Evolutionary conservation across 2,888 invertebrate species (phyloP).

Genomic region (Autographa pulchrina): DNA sequence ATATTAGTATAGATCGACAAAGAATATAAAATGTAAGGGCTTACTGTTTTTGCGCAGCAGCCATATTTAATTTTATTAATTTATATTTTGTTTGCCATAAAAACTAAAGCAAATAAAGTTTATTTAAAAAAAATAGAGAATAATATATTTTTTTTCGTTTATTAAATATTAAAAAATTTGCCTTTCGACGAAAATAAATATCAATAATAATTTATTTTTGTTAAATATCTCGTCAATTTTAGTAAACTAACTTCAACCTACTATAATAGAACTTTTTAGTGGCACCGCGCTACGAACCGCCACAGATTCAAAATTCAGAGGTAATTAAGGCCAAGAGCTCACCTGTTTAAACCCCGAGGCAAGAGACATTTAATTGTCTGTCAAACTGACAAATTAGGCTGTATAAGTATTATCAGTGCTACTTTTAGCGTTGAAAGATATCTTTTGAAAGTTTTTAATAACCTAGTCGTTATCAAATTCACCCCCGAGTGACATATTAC

Average conservation of each 20-base stretch:
- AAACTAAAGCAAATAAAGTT: neutral
- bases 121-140: no score
- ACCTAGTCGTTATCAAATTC: neutral
- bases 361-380: constrained; percentile 51
- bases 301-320: constrained; percentile 48
- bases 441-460: constrained; percentile 26
- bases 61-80: no score
- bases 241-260: no score
- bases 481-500: neutral
- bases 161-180: no score
- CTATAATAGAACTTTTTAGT: neutral
- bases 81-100: no score
- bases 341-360: constrained; percentile 54
- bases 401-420: constrained; percentile 47
- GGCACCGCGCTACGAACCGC: constrained; percentile 21
- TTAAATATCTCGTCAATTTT: no score
- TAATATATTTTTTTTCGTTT: no score
- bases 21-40: no score
- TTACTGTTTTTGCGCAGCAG: no score
- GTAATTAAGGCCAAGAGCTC: constrained; percentile 60
- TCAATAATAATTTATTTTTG: no score
- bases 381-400: constrained; percentile 58
- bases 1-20: no score
- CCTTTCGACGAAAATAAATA: no score
- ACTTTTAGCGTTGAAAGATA: constrained; percentile 44